Evolutionary conservation across 2,797 vertebrate genomes (phyloP), one percentile per base, ranked within the genome.

Genomic region (Lagorchestes hirsutus): DNA sequence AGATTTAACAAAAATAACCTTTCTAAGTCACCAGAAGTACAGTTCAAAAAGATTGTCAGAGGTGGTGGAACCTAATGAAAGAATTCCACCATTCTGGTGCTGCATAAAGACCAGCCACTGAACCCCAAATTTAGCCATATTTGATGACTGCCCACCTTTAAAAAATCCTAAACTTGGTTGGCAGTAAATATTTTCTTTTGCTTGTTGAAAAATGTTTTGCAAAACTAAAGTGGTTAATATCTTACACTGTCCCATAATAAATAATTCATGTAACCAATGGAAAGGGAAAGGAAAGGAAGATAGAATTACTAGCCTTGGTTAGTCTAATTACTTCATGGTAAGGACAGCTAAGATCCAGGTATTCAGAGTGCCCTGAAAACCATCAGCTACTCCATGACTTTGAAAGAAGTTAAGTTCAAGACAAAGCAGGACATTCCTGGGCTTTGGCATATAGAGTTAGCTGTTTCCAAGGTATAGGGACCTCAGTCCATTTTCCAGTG

Each of bases 21-120:
- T 93, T 94, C 82, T 67, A 57, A 87, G n/a, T 31, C 90, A 90
- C 52, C 90, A 82, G 82, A 74, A 97, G 94, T 98, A 96, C 87
- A 97, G 96, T 93, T 46, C 95, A 95, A 96, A 97, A 97, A 98
- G 93, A 40, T 95, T 97, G 97, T 96, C 96, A 98, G 91, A 95
- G 93, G 94, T 93, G 0, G 0, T 46, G 93, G 94, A 94, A 52
- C 93, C 95, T 96, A 93, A 2, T 98, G 96, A 96, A 97, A 97
- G 96, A 93, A 87, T 87, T 87, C 74, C 13, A 27, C 74, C 74
- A 87, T 50, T 87, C 40, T 87, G 74, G 40, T 46, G 22, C 74
- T 50, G 24, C 74, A 46, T 27, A 27, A 87, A 87, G 24, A 87
- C 74, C 40, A 46, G 22, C 74, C 40, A 27, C 1, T 50, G 22